Percentiles rank a stretch among this genome's conserved stretches.
Evolutionary conservation across 2,888 invertebrate species (phyloP).

Genomic region (Phragmatobia fuliginosa): DNA sequence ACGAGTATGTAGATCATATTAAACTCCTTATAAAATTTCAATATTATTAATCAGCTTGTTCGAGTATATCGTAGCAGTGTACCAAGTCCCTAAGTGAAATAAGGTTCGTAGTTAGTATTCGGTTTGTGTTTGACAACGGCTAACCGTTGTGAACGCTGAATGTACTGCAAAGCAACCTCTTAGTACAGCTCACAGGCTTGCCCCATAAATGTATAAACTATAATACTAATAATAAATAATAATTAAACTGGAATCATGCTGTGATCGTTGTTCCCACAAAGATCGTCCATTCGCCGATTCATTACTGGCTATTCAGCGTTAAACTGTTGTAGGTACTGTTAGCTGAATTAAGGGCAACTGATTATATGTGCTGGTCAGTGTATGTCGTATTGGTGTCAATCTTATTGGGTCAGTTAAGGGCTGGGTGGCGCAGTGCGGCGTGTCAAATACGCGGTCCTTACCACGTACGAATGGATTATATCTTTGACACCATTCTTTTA

Average conservation of each 20-base stretch:
- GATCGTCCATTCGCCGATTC: neutral
- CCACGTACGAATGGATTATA: constrained; percentile 1
- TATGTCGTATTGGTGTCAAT: constrained; percentile 14
- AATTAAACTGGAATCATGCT: neutral
- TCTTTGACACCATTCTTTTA: constrained; percentile 7
- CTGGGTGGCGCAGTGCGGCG: neutral
- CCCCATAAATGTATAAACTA: constrained; percentile 11
- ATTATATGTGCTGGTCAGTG: neutral
- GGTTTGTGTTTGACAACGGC: constrained; percentile 27
- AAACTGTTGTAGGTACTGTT: constrained; percentile 10
- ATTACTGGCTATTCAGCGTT: neutral
- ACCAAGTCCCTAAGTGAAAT: neutral
- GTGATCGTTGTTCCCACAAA: neutral
- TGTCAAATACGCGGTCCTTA: neutral
- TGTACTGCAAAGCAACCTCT: constrained; percentile 15
- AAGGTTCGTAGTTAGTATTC: constrained; percentile 31
- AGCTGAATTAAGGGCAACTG: constrained; percentile 19
- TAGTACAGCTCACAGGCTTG: constrained; percentile 30
- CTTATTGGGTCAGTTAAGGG: constrained; percentile 17
- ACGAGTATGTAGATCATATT: too few relatives aligned
- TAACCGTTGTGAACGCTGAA: constrained; percentile 22
- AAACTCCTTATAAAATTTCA: too few relatives aligned
- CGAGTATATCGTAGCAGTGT: neutral
- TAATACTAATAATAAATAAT: neutral
- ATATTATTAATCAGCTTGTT: neutral